Conservation (phyloP, 2,797 vertebrate species). For the Poeciliopsis presidionis region DNA sequence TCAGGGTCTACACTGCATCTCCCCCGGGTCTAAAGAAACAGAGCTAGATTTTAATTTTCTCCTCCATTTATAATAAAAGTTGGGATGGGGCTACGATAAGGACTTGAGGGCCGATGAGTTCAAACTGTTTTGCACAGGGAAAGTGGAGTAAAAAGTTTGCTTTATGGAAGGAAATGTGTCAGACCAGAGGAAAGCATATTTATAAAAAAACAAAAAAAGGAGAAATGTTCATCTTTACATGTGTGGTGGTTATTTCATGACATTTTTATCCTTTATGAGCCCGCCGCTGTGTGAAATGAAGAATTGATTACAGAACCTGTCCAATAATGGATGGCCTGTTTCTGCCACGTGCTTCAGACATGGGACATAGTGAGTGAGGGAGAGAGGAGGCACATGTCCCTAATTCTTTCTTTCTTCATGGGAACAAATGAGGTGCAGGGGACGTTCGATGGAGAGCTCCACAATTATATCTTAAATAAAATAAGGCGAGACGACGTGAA, state of each 20-base stretch:
- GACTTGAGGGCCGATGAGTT: slow-evolving; percentile 30
- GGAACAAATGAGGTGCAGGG: slow-evolving; percentile 60
- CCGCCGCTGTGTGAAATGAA: slow-evolving; percentile 20
- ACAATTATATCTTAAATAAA: slow-evolving; percentile 77
- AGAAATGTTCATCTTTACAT: slow-evolving; percentile 23
- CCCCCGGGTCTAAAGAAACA: slow-evolving; percentile 30
- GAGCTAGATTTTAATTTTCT: slow-evolving; percentile 23
- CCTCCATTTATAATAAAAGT: slow-evolving; percentile 42
- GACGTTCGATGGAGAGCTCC: slow-evolving; percentile 31
- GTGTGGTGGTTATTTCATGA: slow-evolving; percentile 23
- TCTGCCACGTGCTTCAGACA: slow-evolving; percentile 27
- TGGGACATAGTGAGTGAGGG: slow-evolving; percentile 2
- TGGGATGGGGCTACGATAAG: slow-evolving; percentile 13
- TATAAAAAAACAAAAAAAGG: slow-evolving; percentile 3
- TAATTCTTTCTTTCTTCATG: slow-evolving; percentile 40
- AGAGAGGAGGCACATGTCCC: slow-evolving; percentile 23
- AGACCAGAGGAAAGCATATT: slow-evolving; percentile 20
- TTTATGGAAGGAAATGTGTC: slow-evolving; percentile 33
- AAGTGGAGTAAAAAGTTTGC: slow-evolving; percentile 15
- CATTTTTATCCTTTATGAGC: slow-evolving; percentile 19
- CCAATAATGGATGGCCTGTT: slow-evolving; percentile 32
- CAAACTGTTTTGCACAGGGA: slow-evolving; percentile 39
- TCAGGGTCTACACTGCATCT: slow-evolving; percentile 22
- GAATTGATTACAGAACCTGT: slow-evolving; percentile 38
- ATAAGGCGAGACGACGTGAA: slow-evolving; percentile 74